These are phyloP conservation scores for Drosophila trichaetosa DNA, from an alignment of 2,888 invertebrate species.

Conservation along the genomic window DNA sequence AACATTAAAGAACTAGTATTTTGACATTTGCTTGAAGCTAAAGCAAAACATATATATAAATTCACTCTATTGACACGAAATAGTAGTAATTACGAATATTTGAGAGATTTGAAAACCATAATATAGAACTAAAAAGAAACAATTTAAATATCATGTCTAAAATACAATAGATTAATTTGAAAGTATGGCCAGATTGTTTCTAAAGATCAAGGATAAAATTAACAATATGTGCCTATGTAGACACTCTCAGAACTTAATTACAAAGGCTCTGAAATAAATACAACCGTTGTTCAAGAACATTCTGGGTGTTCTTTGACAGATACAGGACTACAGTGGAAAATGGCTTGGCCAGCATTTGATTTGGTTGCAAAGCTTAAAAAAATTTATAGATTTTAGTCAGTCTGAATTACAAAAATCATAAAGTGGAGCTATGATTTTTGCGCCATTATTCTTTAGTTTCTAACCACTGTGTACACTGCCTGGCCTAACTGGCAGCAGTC, in stretches of 20 bases:
- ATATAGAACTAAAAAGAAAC: background rate
- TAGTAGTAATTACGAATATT: background rate
- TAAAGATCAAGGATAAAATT: background rate
- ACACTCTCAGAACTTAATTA: background rate
- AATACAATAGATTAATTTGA: background rate
- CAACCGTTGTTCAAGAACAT: background rate
- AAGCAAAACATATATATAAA: background rate
- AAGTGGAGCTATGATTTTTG: background rate
- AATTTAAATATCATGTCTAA: fast-evolving
- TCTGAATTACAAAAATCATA: background rate
- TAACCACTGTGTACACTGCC: conserved; percentile 1
- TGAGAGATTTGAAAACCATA: background rate
- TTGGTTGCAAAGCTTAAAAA: background rate
- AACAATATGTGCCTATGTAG: too few relatives aligned
- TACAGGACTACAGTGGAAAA: background rate
- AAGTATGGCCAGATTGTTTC: background rate
- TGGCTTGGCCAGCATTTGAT: background rate
- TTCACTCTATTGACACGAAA: background rate
- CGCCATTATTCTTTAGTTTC: background rate
- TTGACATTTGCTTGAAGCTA: background rate
- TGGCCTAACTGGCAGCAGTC: conserved; percentile 1
- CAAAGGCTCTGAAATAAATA: background rate
- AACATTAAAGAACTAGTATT: background rate
- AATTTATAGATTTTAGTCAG: background rate
- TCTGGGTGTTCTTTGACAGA: background rate